Percentiles rank a stretch among this genome's conserved stretches.
Conservation (phyloP, 2,797 vertebrate species). For the Aselliscus stoliczkanus region DNA sequence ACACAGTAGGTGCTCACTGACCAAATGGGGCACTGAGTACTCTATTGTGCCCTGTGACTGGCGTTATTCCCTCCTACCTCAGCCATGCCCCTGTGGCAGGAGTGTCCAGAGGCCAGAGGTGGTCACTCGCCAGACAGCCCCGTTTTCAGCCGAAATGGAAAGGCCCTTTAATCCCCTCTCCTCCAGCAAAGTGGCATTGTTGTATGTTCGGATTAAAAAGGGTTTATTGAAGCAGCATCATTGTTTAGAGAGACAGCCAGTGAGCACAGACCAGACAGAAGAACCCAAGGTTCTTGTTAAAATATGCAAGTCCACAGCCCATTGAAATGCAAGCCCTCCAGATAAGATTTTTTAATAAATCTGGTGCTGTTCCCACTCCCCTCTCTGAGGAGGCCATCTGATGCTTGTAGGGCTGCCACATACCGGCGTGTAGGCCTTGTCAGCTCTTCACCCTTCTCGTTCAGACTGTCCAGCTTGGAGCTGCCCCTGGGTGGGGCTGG, state of each 20-base stretch:
- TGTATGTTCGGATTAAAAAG: constrained; percentile 85
- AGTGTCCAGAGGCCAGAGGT: constrained; percentile 79
- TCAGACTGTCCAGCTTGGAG: constrained; percentile 59
- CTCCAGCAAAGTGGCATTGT: constrained; percentile 82
- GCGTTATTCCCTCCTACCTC: neutral
- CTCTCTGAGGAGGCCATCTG: constrained; percentile 81
- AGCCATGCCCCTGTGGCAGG: neutral
- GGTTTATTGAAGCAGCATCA: constrained; percentile 85
- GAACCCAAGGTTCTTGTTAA: constrained; percentile 86
- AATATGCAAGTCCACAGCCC: constrained; percentile 87
- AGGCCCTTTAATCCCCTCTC: constrained; percentile 81
- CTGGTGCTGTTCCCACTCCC: constrained; percentile 75
- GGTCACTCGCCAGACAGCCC: constrained; percentile 79
- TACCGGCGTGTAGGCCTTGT: constrained; percentile 76
- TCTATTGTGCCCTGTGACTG: neutral
- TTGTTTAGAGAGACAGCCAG: constrained; percentile 85
- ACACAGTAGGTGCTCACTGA: neutral
- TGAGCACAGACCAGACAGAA: constrained; percentile 81
- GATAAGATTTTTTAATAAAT: constrained; percentile 89
- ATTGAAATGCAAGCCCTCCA: constrained; percentile 88
- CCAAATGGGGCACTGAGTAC: neutral
- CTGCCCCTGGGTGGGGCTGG: neutral
- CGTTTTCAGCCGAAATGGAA: constrained; percentile 78
- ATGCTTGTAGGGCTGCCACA: constrained; percentile 82
- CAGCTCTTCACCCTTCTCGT: constrained; percentile 75